Evolutionary conservation across 2,113 vertebrate genomes (phyloP), one percentile per base, ranked within the genome.

Genomic region (Fukomys damarensis): DNA sequence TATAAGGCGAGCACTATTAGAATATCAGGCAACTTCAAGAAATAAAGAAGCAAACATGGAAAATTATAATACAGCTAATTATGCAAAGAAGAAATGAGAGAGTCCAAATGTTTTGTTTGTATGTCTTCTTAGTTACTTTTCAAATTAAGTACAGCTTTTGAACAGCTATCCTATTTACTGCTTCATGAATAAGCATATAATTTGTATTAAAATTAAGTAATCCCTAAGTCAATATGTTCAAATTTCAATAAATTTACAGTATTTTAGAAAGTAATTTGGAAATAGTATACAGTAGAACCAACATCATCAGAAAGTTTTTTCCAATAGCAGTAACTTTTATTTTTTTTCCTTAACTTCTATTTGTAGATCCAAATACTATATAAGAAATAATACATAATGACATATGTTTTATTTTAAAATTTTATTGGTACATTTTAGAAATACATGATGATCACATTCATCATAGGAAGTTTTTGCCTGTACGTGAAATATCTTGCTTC

Each of bases 71-170:
- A 63, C 1, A 49, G 17, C 10, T 87, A 70, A 77, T 93, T 59
- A 87, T 30, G 32, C 11, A 26, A 49, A 59, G 46, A 54, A 52
- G 32, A 85, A 43, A 61, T 79, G 0, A 84, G 30, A n/a, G 1
- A 65, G 14, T 46, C 14, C 52, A 91, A 80, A 77, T 49, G n/a
- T 56, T 68, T 26, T 41, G 22, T 74, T 87, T 76, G 16, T 92
- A 20, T 84, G 22, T 7, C 13, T 85, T 77, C 43, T 72, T 84
- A 72, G 30, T 43, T 83, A 93, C 79, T 82, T 94, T 95, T 83
- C 28, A 83, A 87, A 54, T 86, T 87, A 93, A 95, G 68, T 70
- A 14, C 32, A 61, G 0, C 30, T 95, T 26, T 61, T 13, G 30
- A 87, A 86, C 83, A 49, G 7, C 11, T 83, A 66, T 77, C 49